A percentile compares a stretch with the other conserved stretches of the same genome.
These are phyloP conservation scores for Stichodactyla mertensii DNA, from an alignment of 64 coral and sea anemone species.

Conservation along the genomic window DNA sequence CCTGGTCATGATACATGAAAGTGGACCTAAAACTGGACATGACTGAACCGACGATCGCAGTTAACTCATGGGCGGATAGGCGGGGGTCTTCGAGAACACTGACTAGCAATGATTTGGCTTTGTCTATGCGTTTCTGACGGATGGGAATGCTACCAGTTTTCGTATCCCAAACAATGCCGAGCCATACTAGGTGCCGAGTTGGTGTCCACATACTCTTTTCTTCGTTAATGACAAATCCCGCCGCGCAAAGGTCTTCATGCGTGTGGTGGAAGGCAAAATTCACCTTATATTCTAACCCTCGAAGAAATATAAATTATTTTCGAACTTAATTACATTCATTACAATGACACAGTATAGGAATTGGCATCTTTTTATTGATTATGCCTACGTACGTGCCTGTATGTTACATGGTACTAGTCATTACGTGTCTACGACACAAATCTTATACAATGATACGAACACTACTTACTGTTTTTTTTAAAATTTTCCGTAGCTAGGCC, in stretches of 20 bases:
- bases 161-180: slow-evolving; percentile 22
- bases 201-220: slow-evolving; percentile 41
- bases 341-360: too few species aligned
- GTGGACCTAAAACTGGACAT: slow-evolving; percentile 39
- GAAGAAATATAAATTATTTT: too few species aligned
- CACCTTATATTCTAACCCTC: too few species aligned
- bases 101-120: neutral
- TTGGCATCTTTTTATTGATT: too few species aligned
- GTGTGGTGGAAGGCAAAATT: slow-evolving; percentile 9
- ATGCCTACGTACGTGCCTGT: too few species aligned
- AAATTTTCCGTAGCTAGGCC: too few species aligned
- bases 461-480: too few species aligned
- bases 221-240: slow-evolving; percentile 22
- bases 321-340: too few species aligned
- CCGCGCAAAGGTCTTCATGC: slow-evolving; percentile 10
- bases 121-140: neutral
- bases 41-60: slow-evolving; percentile 30
- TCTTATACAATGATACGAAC: too few species aligned
- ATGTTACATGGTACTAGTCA: too few species aligned
- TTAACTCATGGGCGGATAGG: slow-evolving; percentile 3
- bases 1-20: slow-evolving; percentile 40
- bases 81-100: neutral
- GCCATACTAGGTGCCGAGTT: slow-evolving; percentile 22
- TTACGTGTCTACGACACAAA: too few species aligned
- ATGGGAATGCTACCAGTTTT: slow-evolving; percentile 2